Conservation (phyloP, 2,113 vertebrate genomes). For the Bungarus multicinctus region DNA sequence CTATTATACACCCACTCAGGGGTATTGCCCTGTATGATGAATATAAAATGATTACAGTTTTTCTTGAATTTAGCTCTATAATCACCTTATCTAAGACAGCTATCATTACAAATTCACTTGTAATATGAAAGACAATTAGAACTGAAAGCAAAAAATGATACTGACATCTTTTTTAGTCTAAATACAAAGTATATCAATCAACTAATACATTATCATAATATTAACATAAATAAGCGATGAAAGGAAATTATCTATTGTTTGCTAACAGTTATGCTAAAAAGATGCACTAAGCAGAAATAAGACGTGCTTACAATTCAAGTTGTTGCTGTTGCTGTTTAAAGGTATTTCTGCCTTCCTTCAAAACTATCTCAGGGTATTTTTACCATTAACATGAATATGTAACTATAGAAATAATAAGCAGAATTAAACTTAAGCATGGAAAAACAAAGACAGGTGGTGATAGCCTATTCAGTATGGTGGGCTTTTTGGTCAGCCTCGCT, state of each 20-base stretch:
- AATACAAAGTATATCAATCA: constrained; percentile 79
- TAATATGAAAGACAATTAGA: constrained; percentile 44
- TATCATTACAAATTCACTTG: constrained; percentile 44
- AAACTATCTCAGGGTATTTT: constrained; percentile 69
- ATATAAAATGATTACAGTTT: constrained; percentile 49
- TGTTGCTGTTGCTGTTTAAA: constrained; percentile 52
- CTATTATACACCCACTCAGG: constrained; percentile 27
- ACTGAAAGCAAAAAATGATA: constrained; percentile 48
- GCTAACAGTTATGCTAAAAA: constrained; percentile 82
- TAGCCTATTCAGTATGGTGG: constrained; percentile 57
- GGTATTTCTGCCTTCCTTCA: constrained; percentile 75
- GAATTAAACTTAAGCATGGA: constrained; percentile 70
- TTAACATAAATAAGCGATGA: constrained; percentile 83
- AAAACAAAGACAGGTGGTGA: constrained; percentile 63
- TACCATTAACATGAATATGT: constrained; percentile 69
- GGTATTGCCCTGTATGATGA: constrained; percentile 19
- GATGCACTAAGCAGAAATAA: constrained; percentile 74
- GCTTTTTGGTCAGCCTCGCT: constrained; percentile 61
- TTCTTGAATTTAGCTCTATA: constrained; percentile 42
- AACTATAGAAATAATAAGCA: constrained; percentile 78
- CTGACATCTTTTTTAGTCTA: constrained; percentile 64
- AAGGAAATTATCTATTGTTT: constrained; percentile 83
- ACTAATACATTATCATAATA: constrained; percentile 84
- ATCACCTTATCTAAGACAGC: constrained; percentile 40
- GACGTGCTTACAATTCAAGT: constrained; percentile 75